A percentile compares a stretch with the other conserved stretches of the same genome.
Evolutionary conservation across 1,140 invertebrate genomes (phyloP).

Genomic region (Papilio helenus): DNA sequence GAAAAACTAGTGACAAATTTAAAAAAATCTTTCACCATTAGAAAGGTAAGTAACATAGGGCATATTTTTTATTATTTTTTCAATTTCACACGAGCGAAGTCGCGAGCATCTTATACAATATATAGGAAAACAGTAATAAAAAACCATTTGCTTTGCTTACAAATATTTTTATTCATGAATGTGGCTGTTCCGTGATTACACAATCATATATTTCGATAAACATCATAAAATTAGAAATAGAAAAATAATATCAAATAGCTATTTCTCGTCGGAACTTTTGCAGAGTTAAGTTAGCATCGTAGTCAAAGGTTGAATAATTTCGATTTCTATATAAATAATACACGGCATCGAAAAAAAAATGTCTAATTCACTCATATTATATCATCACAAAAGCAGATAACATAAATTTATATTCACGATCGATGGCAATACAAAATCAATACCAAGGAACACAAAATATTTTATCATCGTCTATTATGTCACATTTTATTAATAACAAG

Average conservation of each 20-base stretch:
- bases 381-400: conserved; percentile 55
- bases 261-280: conserved; percentile 75
- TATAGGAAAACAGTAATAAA: conserved; percentile 50
- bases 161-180: conserved; percentile 82
- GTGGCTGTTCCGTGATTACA: conserved; percentile 76
- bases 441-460: conserved; percentile 59
- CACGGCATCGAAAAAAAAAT: conserved; percentile 54
- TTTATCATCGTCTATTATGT: conserved; percentile 67
- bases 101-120: too few relatives aligned
- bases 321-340: conserved; percentile 43
- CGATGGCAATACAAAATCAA: conserved; percentile 51
- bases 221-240: conserved; percentile 81
- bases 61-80: too few relatives aligned
- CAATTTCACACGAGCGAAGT: too few relatives aligned
- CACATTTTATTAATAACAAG: conserved; percentile 68
- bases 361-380: conserved; percentile 41
- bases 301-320: conserved; percentile 56
- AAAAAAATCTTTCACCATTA: too few relatives aligned
- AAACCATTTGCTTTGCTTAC: conserved; percentile 72
- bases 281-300: conserved; percentile 64
- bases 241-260: conserved; percentile 83
- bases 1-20: too few relatives aligned
- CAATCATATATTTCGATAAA: conserved; percentile 76
- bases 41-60: too few relatives aligned
- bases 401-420: conserved; percentile 48